Evolutionary conservation across 2,113 vertebrate species (phyloP).

Genomic region (Python bivittatus): DNA sequence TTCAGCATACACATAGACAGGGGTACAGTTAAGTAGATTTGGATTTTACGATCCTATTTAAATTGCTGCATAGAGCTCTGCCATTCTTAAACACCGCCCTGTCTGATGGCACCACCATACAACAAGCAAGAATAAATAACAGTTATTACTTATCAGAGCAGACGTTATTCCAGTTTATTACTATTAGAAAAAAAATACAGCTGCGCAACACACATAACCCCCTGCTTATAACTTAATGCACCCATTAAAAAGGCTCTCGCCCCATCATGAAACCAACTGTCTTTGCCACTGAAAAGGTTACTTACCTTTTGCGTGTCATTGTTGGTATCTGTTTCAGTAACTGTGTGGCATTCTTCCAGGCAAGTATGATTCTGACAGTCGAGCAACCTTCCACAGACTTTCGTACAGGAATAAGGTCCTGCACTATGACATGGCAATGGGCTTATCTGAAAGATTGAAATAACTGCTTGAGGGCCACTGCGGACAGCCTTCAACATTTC

Average conservation of each 20-base stretch:
- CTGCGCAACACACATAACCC: not conserved
- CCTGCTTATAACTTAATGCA: not conserved
- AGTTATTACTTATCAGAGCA: not conserved
- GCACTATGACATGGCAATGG: constrained; percentile 78
- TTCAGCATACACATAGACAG: not conserved
- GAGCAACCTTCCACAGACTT: constrained; percentile 78
- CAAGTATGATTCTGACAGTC: constrained; percentile 84
- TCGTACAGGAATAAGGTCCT: constrained; percentile 81
- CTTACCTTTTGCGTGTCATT: constrained; percentile 68
- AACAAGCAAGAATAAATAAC: not conserved
- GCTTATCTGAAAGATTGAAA: constrained; percentile 73
- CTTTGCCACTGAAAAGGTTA: not conserved
- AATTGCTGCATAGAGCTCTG: not conserved
- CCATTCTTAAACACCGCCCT: not conserved
- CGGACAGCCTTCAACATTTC: not conserved
- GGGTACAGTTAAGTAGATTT: not conserved
- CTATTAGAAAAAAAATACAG: not conserved
- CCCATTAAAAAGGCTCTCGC: too few relatives aligned
- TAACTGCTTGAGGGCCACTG: not conserved
- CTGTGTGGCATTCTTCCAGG: constrained; percentile 78
- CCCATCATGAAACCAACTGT: not conserved
- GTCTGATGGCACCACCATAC: not conserved
- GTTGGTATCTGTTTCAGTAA: constrained; percentile 60
- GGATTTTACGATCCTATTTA: not conserved
- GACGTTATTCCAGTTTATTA: not conserved